Evolutionary conservation across 2,888 invertebrate genomes (phyloP), one percentile per base, ranked within the genome.

Genomic region (Hedya salicella): DNA sequence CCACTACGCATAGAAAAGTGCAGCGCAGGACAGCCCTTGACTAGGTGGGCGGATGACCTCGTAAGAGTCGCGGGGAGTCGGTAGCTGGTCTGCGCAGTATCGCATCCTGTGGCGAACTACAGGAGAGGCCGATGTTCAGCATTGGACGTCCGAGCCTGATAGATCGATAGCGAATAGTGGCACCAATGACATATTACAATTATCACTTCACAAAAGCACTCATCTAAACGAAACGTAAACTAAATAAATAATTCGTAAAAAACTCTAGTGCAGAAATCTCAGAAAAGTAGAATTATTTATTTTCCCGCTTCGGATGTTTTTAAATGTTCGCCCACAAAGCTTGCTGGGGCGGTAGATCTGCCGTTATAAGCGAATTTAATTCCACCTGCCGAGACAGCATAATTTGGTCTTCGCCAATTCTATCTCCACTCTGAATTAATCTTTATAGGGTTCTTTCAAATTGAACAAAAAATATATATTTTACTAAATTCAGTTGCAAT

Each of bases 351-450:
- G 6, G 44, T 21, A 46, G 32, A 57, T 57, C 30, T 44, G 56
- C 56, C 36, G 57, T 13, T 9, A 21, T 57, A 57, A 16, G 46
- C 46, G 30, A 46, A 57, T 57, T 57, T 57, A 19, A 57, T 46
- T 30, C 13, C 30, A 57, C 6, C 46, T 44, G 32, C 32, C 57
- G 32, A 46, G 46, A 19, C 32, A 46, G 57, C 57, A 17, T n/a
- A 36, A 36, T 44, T 57, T 19, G 13, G 13, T n/a, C 19, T 46
- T 46, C 44, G 17, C 32, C 46, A 17, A 32, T 11, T 57, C 32
- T n/a, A 30, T 44, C 42, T 44, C 8, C 13, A 14, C 52, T 32
- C 16, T 5, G 13, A 36, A 36, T 36, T 36, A 11, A 36, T 36
- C 9, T 36, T 36, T 36, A 36, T 36, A 36, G 9, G 36, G 11